Conservation (phyloP, 2,797 vertebrate genomes). For the Hyperoplus immaculatus region DNA sequence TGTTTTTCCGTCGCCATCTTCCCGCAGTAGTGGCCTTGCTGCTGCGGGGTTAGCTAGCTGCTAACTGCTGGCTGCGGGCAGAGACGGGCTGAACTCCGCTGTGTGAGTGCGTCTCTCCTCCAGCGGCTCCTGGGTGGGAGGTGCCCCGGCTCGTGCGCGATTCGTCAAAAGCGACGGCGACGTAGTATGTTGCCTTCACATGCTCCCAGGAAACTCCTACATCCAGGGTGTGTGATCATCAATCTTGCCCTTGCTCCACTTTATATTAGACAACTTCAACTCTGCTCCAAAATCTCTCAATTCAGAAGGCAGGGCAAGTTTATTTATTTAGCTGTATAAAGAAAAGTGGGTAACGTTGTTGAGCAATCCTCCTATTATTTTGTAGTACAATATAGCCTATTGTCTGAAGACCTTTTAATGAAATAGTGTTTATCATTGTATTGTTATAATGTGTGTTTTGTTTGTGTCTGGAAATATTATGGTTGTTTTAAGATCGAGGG, state of each 20-base stretch:
- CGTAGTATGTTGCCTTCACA: constrained; percentile 63
- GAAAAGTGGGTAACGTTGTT: too few species aligned
- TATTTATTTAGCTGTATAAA: too few species aligned
- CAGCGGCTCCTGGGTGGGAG: constrained; percentile 57
- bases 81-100: constrained; percentile 66
- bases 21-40: constrained; percentile 88
- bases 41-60: constrained; percentile 70
- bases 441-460: too few species aligned
- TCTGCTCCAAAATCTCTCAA: too few species aligned
- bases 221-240: neutral
- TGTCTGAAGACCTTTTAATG: too few species aligned
- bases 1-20: constrained; percentile 99
- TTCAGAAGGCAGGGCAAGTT: too few species aligned
- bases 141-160: constrained; percentile 54
- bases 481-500: neutral
- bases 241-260: neutral
- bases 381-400: too few species aligned
- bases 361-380: too few species aligned
- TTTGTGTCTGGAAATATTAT: neutral
- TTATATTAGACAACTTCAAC: too few species aligned
- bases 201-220: constrained; percentile 2
- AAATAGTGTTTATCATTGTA: too few species aligned
- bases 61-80: constrained; percentile 37
- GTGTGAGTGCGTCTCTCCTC: constrained; percentile 55
- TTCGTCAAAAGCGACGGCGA: constrained; percentile 51